Evolutionary conservation across 2,888 invertebrate genomes (phyloP), one percentile per base, ranked within the genome.

Genomic region (Lepidochitona cinerea): DNA sequence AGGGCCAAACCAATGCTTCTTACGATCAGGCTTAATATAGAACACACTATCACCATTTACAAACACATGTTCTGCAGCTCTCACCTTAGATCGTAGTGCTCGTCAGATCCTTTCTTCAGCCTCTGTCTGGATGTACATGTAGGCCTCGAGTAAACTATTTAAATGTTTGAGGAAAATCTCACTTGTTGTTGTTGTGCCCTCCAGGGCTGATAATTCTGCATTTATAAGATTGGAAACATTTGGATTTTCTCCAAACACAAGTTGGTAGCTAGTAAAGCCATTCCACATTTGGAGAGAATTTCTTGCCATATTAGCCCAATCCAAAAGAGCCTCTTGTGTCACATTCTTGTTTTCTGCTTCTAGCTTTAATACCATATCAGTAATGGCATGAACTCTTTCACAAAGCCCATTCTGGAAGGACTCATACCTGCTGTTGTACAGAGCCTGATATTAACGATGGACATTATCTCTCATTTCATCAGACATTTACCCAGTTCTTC

Each of bases 161-260:
- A 80, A 54, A 73, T 78, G 75, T n/a, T 67, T 71, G 6, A 69
- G 76, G 53, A 77, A 72, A 14, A 32, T 70, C 54, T 78, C 41
- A 73, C 70, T 70, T 2, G n/a, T n/a, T n/a, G 54, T 70, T 0
- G 74, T 70, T 5, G 14, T 32, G 41, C 71, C 65, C 12, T 65
- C 68, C 33, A 74, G 32, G 1, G 73, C 75, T 53, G 73, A 70
- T n/a, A 54, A 64, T 35, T 7, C 52, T 23, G 70, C 73, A 23
- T 12, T 36, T 14, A 73, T 37, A 14, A 74, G 70, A 26, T 37
- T 36, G 9, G 75, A 73, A 5, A 66, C 36, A 66, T 59, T 74
- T 3, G 73, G 73, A 52, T 70, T 75, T 18, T 1, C 36, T 26
- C 74, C 74, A 70, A 74, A 74, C 3, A 74, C 70, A 14, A 74